Base-by-base conservation (phyloP, 2,888 invertebrate genomes). In the Limulus polyphemus region DNA sequence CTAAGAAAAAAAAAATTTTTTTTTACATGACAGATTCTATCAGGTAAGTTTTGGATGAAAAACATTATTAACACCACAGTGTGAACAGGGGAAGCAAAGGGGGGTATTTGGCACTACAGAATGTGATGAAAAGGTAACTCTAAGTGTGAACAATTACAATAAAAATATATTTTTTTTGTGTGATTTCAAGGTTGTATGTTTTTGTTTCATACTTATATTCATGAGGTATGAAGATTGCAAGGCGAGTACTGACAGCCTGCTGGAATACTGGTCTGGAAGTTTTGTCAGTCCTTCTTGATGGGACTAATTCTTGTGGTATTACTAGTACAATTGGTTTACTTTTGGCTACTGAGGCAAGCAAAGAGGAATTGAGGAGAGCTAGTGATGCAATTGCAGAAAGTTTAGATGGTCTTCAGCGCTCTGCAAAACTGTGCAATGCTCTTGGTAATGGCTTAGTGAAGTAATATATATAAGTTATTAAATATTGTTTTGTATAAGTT, bases 201-300 rank as follows among this genome's bases (percentile, higher is more conserved):
- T n/a, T 0, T 47, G n/a, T 17, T 3, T n/a, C 4, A 3, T n/a
- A 17, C 10, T 59, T 48, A 57, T 56, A 13, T n/a, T 13, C 14
- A n/a, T 57, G 9, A 55, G 57, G 63, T 9, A 60, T 74, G 62
- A 77, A 77, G 67, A 73, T 81, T 59, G 74, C 77, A n/a, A 73
- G 78, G 5, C 74, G 88, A 62, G 84, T 94, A 49, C 76, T 95
- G 58, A 90, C 90, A 0, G 89, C 90, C 71, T 91, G 92, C 72
- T 95, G 94, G 94, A 86, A 88, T 51, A 89, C 90, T 0, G 87
- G 93, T 81, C 85, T 94, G 64, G 86, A 87, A 14, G 90, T 95
- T 0, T 78, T 94, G 14, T 89, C 92, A 56, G 84, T 86, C 0
- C 86, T 88, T 0, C 77, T 90, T 60, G 84, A 83, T 1, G 73